Percentiles rank a stretch among this genome's conserved stretches.
Conservation (phyloP, 2,113 vertebrate genomes). For the Muscicapa adusta region DNA sequence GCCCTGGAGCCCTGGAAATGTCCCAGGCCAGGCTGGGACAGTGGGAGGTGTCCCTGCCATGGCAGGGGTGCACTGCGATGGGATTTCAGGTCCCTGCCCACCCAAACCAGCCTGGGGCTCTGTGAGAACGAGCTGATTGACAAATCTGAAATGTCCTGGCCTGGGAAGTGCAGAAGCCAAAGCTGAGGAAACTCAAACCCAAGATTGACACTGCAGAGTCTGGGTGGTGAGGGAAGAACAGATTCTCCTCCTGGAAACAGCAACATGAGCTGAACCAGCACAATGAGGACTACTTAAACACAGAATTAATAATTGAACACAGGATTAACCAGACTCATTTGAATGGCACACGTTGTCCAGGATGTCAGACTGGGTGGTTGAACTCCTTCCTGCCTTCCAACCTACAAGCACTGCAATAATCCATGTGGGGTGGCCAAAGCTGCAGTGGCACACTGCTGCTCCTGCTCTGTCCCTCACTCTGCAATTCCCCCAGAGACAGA, state of each 20-base stretch:
- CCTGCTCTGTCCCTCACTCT: accelerated
- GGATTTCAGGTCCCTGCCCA: neutral
- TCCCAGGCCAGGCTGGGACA: accelerated
- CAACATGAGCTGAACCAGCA: neutral
- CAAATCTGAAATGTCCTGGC: neutral
- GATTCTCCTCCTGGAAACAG: neutral
- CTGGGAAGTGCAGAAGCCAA: neutral
- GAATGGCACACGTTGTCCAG: neutral
- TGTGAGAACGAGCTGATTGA: accelerated
- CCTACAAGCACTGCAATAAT: neutral
- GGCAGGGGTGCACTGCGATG: neutral
- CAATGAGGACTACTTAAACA: accelerated
- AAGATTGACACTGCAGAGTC: accelerated
- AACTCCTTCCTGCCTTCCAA: neutral
- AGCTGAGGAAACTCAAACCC: neutral
- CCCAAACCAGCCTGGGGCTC: neutral
- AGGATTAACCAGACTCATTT: neutral
- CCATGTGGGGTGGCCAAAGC: neutral
- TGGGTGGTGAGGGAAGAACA: neutral
- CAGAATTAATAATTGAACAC: neutral
- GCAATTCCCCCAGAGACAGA: accelerated
- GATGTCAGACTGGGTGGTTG: neutral
- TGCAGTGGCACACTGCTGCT: accelerated
- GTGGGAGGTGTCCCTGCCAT: accelerated
- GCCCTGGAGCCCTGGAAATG: neutral